Evolutionary conservation across 2,888 invertebrate species (phyloP).

Genomic region (Phaedon cochleariae): DNA sequence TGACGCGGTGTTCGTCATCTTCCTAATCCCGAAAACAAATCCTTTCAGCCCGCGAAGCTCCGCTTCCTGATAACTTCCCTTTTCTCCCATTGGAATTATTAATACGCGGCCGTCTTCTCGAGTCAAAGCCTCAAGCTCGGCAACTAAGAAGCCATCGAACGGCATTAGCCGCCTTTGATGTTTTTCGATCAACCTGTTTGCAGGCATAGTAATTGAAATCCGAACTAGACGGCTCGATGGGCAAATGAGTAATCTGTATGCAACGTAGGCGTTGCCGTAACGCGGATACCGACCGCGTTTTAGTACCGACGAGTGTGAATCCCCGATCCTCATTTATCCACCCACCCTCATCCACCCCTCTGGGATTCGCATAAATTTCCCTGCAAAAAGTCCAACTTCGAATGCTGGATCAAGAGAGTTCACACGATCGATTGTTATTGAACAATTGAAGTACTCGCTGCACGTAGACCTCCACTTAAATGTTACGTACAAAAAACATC

Average conservation of each 20-base stretch:
- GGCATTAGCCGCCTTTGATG: conserved; percentile 56
- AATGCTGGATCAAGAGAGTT: background rate
- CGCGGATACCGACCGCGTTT: conserved; percentile 39
- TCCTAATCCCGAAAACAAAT: background rate
- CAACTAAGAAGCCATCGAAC: conserved; percentile 47
- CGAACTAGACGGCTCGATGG: conserved; percentile 54
- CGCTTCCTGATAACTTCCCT: background rate
- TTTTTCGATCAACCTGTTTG: conserved; percentile 59
- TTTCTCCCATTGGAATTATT: background rate
- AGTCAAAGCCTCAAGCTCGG: background rate
- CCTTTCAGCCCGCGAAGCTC: background rate
- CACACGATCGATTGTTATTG: too few species aligned
- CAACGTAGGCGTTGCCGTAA: conserved; percentile 51
- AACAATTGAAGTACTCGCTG: too few species aligned
- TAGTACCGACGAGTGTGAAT: conserved; percentile 37
- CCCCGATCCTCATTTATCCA: conserved; percentile 13
- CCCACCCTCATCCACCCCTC: background rate
- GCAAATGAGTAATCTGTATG: conserved; percentile 61
- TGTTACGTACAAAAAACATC: too few species aligned
- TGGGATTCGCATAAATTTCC: conserved; percentile 33
- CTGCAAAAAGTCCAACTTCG: conserved; percentile 25
- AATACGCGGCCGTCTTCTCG: background rate
- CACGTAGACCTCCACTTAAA: too few species aligned
- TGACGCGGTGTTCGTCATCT: too few species aligned
- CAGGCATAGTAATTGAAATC: conserved; percentile 58